Percentiles rank a stretch among this genome's conserved stretches.
Evolutionary conservation across 1,140 invertebrate genomes (phyloP).

Genomic region (Potamilus streckersoni): DNA sequence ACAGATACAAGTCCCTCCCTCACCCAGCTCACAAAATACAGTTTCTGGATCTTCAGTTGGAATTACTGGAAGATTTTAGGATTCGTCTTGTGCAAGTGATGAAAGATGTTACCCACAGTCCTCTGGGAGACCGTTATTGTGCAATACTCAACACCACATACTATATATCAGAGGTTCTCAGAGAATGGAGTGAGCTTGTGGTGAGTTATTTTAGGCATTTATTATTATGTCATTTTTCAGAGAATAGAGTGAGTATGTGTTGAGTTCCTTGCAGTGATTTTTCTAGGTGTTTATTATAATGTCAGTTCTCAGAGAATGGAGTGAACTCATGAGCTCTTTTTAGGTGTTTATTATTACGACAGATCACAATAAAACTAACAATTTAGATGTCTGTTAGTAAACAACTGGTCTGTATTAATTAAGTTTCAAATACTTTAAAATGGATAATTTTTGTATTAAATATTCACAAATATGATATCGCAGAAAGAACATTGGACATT

Average conservation of each 20-base stretch:
- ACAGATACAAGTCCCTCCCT: conserved; percentile 84
- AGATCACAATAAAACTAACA: too few species aligned
- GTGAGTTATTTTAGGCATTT: conserved; percentile 69
- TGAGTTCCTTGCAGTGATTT: neutral
- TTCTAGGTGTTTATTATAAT: neutral
- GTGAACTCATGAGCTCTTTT: neutral
- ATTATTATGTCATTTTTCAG: neutral
- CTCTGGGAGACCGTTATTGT: conserved; percentile 74
- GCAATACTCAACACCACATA: conserved; percentile 86
- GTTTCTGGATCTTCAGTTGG: conserved; percentile 88
- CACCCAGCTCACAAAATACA: conserved; percentile 87
- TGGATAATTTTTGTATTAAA: too few species aligned
- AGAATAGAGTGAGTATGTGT: neutral
- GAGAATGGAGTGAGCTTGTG: conserved; percentile 88
- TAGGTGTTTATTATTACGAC: neutral
- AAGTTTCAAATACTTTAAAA: too few species aligned
- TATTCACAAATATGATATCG: too few species aligned
- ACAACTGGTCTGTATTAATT: too few species aligned
- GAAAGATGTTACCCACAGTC: conserved; percentile 73
- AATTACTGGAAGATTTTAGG: conserved; percentile 90
- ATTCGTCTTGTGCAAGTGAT: conserved; percentile 82
- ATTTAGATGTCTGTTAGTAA: too few species aligned
- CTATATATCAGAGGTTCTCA: conserved; percentile 81
- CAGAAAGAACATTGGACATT: too few species aligned
- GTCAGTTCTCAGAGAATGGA: neutral